Evolutionary conservation across 2,113 vertebrate species (phyloP).

Genomic region (Datnioides undecimradiatus): DNA sequence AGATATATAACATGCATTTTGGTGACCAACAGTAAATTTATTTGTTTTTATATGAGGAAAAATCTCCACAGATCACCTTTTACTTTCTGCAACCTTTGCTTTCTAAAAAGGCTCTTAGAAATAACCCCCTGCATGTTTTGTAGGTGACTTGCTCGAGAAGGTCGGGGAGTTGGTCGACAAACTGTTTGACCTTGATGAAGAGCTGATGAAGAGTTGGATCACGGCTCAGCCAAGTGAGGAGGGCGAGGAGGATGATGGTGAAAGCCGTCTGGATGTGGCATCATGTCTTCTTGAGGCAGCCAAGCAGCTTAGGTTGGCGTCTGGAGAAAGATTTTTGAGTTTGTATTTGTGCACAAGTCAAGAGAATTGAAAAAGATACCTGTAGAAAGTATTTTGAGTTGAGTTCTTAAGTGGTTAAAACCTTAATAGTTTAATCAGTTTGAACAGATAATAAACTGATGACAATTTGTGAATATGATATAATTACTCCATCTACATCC

Average conservation of each 20-base stretch:
- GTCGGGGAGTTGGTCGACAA: slow-evolving; percentile 96
- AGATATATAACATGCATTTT: not conserved
- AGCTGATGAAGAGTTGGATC: slow-evolving; percentile 94
- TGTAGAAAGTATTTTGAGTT: not conserved
- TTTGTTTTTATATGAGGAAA: not conserved
- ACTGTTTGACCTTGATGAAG: slow-evolving; percentile 96
- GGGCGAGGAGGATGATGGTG: slow-evolving; percentile 46
- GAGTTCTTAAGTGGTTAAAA: not conserved
- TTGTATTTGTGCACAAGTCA: not conserved
- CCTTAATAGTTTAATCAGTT: not conserved
- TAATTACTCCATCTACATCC: too few relatives aligned
- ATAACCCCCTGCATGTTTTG: slow-evolving; percentile 12
- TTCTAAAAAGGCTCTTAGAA: slow-evolving; percentile 6
- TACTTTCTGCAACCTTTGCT: not conserved
- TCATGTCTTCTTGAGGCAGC: slow-evolving; percentile 92
- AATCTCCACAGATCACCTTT: not conserved
- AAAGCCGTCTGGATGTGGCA: slow-evolving; percentile 80
- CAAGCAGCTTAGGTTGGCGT: slow-evolving; percentile 91
- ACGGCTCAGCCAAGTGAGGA: slow-evolving; percentile 57
- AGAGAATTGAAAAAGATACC: too few relatives aligned
- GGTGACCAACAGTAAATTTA: not conserved
- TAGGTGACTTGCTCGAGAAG: slow-evolving; percentile 94
- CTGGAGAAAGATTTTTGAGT: not conserved
- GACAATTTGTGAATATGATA: not conserved
- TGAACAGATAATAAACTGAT: not conserved